Percentiles rank a stretch among this genome's conserved stretches.
phyloP scores from a whole-genome alignment of 2,113 vertebrate genomes.

The Erinaceus europaeus region DNA sequence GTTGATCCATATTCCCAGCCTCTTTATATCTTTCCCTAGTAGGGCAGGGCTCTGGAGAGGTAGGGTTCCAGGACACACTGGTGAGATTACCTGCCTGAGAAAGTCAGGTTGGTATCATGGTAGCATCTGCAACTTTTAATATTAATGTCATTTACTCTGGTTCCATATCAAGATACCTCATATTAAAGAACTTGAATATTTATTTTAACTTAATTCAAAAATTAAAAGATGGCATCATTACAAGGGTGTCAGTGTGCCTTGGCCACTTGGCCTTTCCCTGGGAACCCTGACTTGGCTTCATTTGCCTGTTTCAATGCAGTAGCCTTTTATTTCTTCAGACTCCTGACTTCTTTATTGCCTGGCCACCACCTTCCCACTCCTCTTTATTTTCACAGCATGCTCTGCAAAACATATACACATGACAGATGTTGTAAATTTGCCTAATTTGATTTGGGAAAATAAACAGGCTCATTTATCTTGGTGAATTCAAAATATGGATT shows the following conservation, averaged over 20 bases:
- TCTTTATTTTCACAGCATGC: background rate
- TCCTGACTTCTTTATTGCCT: background rate
- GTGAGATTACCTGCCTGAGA: too few relatives aligned
- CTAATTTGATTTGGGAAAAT: conserved; percentile 56
- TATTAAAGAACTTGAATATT: background rate
- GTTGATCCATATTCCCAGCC: too few relatives aligned
- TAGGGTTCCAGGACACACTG: too few relatives aligned
- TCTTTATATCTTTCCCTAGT: too few relatives aligned
- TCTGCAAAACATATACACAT: conserved; percentile 11
- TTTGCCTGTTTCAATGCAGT: background rate
- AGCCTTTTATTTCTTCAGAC: background rate
- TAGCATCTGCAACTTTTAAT: too few relatives aligned
- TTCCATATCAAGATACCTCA: background rate
- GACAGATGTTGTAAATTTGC: conserved; percentile 51
- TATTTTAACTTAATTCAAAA: background rate
- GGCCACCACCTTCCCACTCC: background rate
- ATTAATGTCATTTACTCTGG: background rate
- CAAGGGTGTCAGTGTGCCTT: background rate
- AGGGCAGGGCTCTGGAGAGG: too few relatives aligned
- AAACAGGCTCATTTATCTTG: conserved; percentile 50
- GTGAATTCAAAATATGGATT: conserved; percentile 41
- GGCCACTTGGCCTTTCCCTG: background rate
- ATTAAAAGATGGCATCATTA: background rate
- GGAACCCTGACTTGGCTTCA: conserved; percentile 3
- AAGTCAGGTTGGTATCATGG: too few relatives aligned